Base-by-base conservation (phyloP, 2,888 invertebrate genomes). In the Brachyptera risi region DNA sequence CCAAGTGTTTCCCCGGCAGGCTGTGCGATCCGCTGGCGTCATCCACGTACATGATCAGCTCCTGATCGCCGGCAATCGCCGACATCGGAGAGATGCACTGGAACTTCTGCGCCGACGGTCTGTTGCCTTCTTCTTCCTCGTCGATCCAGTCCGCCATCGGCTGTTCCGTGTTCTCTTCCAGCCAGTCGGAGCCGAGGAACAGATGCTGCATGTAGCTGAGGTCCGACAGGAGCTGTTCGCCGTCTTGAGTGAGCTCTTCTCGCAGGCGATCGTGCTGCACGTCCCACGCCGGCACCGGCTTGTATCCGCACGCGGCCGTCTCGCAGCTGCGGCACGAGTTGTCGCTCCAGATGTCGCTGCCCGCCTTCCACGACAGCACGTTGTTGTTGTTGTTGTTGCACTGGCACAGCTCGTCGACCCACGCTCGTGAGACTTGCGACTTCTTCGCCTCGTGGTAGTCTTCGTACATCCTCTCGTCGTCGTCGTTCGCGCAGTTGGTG, bases 161-260 rank as follows among this genome's bases (percentile, higher is more conserved):
- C n/a, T n/a, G n/a, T 5, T 27, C 27, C 21, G 35, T 17, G 15
- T n/a, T n/a, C n/a, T 60, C 60, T 26, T 60, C 56, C 31, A 44
- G 56, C 60, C 60, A 60, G 21, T 60, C 63, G 1, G 58, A 59
- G 21, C 62, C 74, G 70, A 77, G 75, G 73, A 79, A 79, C 65
- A 74, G 73, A 68, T 78, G 77, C 71, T 80, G 82, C 70, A 81
- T 76, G 68, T 78, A 80, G 72, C 80, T 79, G 66, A 84, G 76
- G 71, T 83, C 83, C 35, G 79, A 77, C 68, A 84, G 74, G 71
- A 84, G 74, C 75, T 83, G 81, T 71, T 83, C 84, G 72, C 83
- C 83, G 69, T 84, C 84, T 69, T 80, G 79, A 66, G 77, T 75
- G 67, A 79, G 72, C 71, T 83, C 83, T 68, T 80, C 81, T 37